Evolutionary conservation across 35 echinoderm and acorn worm species (phyloP).

Genomic region (Heliocidaris erythrogramma): DNA sequence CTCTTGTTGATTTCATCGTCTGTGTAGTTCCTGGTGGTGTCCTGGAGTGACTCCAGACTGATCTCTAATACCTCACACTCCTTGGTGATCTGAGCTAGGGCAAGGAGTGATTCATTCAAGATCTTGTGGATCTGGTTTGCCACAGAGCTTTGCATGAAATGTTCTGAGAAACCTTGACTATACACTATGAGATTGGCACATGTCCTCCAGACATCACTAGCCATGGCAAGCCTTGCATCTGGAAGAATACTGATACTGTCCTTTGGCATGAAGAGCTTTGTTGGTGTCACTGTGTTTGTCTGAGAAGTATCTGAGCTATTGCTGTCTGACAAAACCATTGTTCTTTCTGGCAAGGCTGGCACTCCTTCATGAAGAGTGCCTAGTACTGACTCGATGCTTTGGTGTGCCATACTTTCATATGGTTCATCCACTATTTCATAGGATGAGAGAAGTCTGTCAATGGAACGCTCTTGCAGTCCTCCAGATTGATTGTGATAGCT

Average conservation of each 20-base stretch:
- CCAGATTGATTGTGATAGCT: slow-evolving; percentile 34
- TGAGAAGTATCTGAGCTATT: slow-evolving; percentile 22
- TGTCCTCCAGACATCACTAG: slow-evolving; percentile 77
- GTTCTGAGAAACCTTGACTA: slow-evolving; percentile 47
- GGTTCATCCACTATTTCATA: slow-evolving; percentile 40
- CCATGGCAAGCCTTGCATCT: slow-evolving; percentile 56
- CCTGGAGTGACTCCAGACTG: slow-evolving; percentile 44
- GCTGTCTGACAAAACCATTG: background rate
- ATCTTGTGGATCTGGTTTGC: slow-evolving; percentile 29
- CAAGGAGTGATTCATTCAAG: slow-evolving; percentile 61
- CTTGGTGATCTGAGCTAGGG: slow-evolving; percentile 57
- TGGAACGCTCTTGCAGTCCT: background rate
- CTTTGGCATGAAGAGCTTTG: slow-evolving; percentile 30
- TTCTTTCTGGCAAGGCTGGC: slow-evolving; percentile 21
- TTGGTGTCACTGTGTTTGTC: background rate
- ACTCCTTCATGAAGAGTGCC: slow-evolving; percentile 30
- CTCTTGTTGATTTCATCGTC: slow-evolving; percentile 44
- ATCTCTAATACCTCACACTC: slow-evolving; percentile 52
- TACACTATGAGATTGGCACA: slow-evolving; percentile 54
- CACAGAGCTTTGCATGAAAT: slow-evolving; percentile 51
- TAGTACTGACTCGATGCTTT: slow-evolving; percentile 51
- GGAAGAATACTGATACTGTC: slow-evolving; percentile 45
- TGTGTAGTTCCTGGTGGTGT: background rate
- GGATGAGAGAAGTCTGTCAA: slow-evolving; percentile 39
- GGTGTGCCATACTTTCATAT: slow-evolving; percentile 13